Conservation (phyloP, 2,797 vertebrate genomes). For the Phylloscopus collybita region DNA sequence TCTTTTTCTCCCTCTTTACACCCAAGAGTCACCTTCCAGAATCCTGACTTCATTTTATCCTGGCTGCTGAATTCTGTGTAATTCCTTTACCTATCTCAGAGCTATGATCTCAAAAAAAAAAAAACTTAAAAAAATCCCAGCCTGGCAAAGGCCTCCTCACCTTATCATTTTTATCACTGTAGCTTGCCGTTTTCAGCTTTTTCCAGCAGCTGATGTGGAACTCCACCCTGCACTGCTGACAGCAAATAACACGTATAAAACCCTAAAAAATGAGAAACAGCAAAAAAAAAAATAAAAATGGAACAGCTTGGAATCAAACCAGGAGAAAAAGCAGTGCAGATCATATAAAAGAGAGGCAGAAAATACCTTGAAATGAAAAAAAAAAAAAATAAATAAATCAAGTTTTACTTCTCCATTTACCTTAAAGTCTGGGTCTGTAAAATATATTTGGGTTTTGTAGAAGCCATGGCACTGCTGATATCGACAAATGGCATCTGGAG, state of each 20-base stretch:
- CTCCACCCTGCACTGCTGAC: slow-evolving; percentile 87
- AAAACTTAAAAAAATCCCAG: background rate
- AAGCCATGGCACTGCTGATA: slow-evolving; percentile 80
- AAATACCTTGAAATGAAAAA: background rate
- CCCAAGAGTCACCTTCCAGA: background rate
- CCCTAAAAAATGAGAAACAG: slow-evolving; percentile 78
- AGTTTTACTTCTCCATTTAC: slow-evolving; percentile 67
- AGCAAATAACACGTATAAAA: slow-evolving; percentile 89
- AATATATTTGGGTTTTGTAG: slow-evolving; percentile 88
- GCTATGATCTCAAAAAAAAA: background rate
- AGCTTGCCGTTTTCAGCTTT: slow-evolving; percentile 82
- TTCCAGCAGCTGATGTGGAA: slow-evolving; percentile 95
- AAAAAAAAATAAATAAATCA: too few relatives aligned
- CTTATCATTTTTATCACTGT: slow-evolving; percentile 91
- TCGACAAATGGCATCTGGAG: slow-evolving; percentile 88
- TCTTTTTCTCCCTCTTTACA: background rate
- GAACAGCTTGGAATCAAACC: background rate
- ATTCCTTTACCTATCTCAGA: background rate
- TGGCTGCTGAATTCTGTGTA: background rate
- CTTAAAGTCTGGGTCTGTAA: slow-evolving; percentile 95
- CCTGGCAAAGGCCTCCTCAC: slow-evolving; percentile 72
- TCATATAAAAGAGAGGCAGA: background rate
- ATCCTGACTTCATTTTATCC: background rate
- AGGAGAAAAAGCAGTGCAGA: background rate
- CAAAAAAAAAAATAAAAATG: background rate